Evolutionary conservation across 1,140 invertebrate genomes (phyloP).

Genomic region (Drosophila bipectinata): DNA sequence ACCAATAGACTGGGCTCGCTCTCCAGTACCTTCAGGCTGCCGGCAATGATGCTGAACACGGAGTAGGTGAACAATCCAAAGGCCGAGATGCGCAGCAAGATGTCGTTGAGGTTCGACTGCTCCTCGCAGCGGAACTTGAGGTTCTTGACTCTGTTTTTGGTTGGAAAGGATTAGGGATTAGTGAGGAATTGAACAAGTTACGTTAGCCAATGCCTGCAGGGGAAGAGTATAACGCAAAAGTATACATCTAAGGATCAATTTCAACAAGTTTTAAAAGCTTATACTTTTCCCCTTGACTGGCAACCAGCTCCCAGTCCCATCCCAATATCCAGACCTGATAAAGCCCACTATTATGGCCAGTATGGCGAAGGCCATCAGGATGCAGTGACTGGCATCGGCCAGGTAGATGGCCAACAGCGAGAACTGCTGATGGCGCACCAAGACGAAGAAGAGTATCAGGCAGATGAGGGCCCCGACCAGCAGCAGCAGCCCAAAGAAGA

Average conservation of each 20-base stretch:
- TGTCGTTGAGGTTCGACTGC: constrained; percentile 94
- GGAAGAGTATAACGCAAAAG: not conserved
- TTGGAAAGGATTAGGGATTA: not conserved
- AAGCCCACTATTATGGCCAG: constrained; percentile 95
- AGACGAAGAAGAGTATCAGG: constrained; percentile 96
- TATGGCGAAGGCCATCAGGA: constrained; percentile 93
- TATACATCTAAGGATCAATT: too few relatives aligned
- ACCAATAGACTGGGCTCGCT: constrained; percentile 94
- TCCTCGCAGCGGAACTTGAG: constrained; percentile 95
- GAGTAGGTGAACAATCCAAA: constrained; percentile 96
- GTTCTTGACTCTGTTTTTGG: constrained; percentile 89
- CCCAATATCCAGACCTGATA: constrained; percentile 87
- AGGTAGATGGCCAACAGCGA: constrained; percentile 94
- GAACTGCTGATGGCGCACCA: constrained; percentile 92
- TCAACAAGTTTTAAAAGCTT: not conserved
- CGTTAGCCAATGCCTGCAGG: not conserved
- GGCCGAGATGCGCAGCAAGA: constrained; percentile 94
- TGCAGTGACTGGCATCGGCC: constrained; percentile 95
- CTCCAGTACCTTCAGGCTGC: constrained; percentile 91
- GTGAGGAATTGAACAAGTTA: not conserved
- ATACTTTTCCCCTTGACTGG: not conserved
- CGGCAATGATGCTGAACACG: constrained; percentile 96
- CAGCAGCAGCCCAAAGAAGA: constrained; percentile 96
- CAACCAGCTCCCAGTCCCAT: not conserved
- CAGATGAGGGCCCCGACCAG: constrained; percentile 96